Evolutionary conservation across 2,888 invertebrate species (phyloP), one percentile per base, ranked within the genome.

Genomic region (Idaea aversata): DNA sequence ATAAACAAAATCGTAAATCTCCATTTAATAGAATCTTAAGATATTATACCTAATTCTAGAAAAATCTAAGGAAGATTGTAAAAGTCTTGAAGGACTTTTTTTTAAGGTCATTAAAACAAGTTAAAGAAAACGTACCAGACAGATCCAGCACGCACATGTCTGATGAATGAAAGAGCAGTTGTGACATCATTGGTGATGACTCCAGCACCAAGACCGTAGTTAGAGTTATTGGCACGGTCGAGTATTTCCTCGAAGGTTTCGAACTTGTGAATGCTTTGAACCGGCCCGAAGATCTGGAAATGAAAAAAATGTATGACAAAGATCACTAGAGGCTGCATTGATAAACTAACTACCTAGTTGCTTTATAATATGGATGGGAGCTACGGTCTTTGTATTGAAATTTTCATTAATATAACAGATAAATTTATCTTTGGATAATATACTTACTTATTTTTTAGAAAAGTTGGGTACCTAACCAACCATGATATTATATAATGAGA

Each of bases 151-250:
- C 96, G 94, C 4, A 97, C 95, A 69, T 95, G 94, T 78, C 95
- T 96, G 62, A 96, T 94, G 80, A 97, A 96, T 47, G 94, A 92
- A 64, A 97, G 88, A 5, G 98, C 98, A 57, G 94, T 96, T 80
- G 97, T 95, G 67, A 98, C 92, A 85, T 98, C 95, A 69, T 97
- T 96, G 63, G 98, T 98, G 72, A 98, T 90, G 60, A 98, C 94
- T n/a, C 97, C 98, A 65, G 98, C 96, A 5, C 97, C 98, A 36
- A 98, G 93, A 25, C 98, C 98, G 81, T 97, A 98, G 70, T 93
- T 92, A 7, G 97, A 96, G 79, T 95, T 93, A 85, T 98, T 98
- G 57, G 98, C 97, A 71, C 97, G 94, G 79, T 96, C 95, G 58
- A 98, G 95, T 0, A 97, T 97, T 85, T 98, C 98, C 10, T 96